phyloP scores from a whole-genome alignment of 2,797 vertebrate genomes.

The Arnoldichthys spilopterus region DNA sequence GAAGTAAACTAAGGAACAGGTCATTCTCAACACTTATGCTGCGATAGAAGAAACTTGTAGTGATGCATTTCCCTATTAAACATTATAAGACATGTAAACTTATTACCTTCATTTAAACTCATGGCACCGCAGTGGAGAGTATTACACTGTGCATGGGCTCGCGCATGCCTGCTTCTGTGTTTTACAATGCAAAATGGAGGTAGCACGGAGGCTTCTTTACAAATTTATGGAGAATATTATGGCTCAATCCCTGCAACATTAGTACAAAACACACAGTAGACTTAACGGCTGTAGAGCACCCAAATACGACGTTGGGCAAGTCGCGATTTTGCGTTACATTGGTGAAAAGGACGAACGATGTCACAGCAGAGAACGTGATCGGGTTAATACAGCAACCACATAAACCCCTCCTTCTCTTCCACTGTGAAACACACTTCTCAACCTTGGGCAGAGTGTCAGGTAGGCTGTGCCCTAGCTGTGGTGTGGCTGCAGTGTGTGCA shows the following conservation, averaged over 20 bases:
- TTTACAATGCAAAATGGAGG: conserved; percentile 11
- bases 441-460: conserved; percentile 32
- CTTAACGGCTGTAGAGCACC: not conserved
- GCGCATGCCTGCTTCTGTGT: not conserved
- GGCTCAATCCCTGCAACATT: not conserved
- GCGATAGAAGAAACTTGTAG: not conserved
- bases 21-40: too few relatives aligned
- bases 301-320: not conserved
- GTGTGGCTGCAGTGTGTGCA: conserved; percentile 56
- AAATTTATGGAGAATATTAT: conserved; percentile 9
- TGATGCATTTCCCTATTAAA: not conserved
- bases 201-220: not conserved
- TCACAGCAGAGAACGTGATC: not conserved
- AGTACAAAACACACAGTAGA: not conserved
- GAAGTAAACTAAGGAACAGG: not conserved
- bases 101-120: not conserved
- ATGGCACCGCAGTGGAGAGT: not conserved
- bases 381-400: conserved; percentile 26
- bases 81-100: not conserved
- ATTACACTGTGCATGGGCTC: not conserved
- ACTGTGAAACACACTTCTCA: conserved; percentile 59
- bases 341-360: not conserved
- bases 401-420: conserved; percentile 47
- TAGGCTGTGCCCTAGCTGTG: conserved; percentile 56
- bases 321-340: not conserved